Evolutionary conservation across 2,797 vertebrate species (phyloP), one percentile per base, ranked within the genome.

Genomic region (Eulemur mongoz): DNA sequence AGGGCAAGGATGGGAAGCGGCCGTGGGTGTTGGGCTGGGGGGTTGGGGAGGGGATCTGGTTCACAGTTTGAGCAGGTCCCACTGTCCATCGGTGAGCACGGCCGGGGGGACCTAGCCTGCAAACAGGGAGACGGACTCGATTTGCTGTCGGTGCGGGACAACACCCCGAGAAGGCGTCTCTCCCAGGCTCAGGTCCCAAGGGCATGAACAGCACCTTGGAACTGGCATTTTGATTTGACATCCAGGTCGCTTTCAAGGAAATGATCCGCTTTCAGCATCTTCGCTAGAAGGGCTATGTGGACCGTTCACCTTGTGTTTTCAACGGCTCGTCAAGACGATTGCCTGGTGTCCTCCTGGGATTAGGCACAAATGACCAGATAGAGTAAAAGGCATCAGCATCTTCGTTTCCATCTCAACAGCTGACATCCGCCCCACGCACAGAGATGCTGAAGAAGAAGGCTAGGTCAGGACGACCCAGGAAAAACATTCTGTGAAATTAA

Each of bases 71-170:
- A 40, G 35, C 30, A 25, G 35, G 23, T 17, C 75, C 35, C 9
- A 15, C 27, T 72, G 72, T 40, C 32, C 12, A 10, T 8, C 7
- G 32, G 0, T 1, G 38, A 18, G 8, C 13, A 1, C 1, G 25
- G 78, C 18, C 7, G 17, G 1, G 35, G 63, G 75, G 59, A 27
- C 18, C 2, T 2, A 4, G 43, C 57, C 15, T 38, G 63, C 63
- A 23, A 18, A 5, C 11, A 0, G 45, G 61, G 32, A 20, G 14
- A 0, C 11, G 23, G 57, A 27, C 25, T 27, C 11, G 57, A 27
- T 7, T 2, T 9, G 11, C 50, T 2, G 0, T 20, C 69, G 25
- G 32, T 4, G 5, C 4, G 4, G 0, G 3, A 13, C 32, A 8
- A n/a, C 1, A 0, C 65, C 80, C 9, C 0, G 13, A 4, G 20